Base-by-base conservation (phyloP, 2,797 vertebrate species). In the Phrynocephalus guinanensis region DNA sequence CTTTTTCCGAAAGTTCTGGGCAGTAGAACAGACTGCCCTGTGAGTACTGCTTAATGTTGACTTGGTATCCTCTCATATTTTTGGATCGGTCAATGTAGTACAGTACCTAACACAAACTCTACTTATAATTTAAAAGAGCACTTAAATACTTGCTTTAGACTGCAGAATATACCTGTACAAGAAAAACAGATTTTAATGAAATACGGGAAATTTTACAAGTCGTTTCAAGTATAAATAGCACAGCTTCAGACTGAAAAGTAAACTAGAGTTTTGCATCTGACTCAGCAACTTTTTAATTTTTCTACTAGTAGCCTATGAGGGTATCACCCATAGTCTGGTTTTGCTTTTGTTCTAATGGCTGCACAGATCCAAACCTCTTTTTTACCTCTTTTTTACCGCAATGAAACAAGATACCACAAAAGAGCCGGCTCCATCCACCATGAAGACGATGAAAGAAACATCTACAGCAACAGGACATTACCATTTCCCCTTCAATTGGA, bases 21-120 rank as follows among this genome's bases (percentile, higher is more conserved):
- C 38, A 44, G 38, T 16, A 84, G 56, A 84, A 75, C 70, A 81
- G 48, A n/a, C 11, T 38, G 56, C n/a, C 28, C 44, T 84, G 52
- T n/a, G 52, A 72, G 50, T 28, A 30, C 56, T 73, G 83, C 22
- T n/a, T 56, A 76, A 80, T 75, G 67, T 56, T 85, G 83, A 76
- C 78, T 52, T 84, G 52, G 70, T 52, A 79, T 16, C 28, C 28
- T 79, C 77, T 73, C 50, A 48, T 30, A 52, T 30, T 50, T 79
- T 79, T 84, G 38, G 33, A 83, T 4, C 87, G 68, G 77, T 70
- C 38, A 56, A 16, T 75, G n/a, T 44, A 73, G 3, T 44, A 56
- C 60, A 73, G 3, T 44, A 56, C 60, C 71, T 52, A 38, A 50
- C 44, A 48, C n/a, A 63, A 48, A 38, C 52, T 16, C 56, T 48